These are phyloP conservation scores for Actinernus sp. DNA, from an alignment of 92 coral and sea anemone genomes.

Conservation along the genomic window DNA sequence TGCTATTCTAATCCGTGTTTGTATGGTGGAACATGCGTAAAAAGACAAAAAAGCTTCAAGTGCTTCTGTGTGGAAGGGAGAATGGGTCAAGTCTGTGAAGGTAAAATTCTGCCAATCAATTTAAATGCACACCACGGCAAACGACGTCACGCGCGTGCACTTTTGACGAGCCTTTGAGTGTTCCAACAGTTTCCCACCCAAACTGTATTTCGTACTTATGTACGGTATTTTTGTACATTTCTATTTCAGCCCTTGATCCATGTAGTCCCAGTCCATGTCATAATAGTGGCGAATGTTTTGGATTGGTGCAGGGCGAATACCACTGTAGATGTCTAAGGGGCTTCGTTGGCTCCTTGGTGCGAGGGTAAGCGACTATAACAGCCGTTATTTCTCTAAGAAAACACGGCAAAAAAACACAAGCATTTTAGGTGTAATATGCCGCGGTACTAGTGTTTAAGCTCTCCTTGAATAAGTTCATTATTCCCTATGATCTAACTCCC, in stretches of 20 bases:
- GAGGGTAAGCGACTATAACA: conserved; percentile 77
- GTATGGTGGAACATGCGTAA: conserved; percentile 82
- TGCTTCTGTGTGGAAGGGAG: conserved; percentile 70
- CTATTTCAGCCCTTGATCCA: conserved; percentile 58
- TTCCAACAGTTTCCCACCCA: too few relatives aligned
- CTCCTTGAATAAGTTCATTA: too few relatives aligned
- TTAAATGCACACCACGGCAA: neutral
- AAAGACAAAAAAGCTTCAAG: conserved; percentile 34
- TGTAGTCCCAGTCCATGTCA: conserved; percentile 92
- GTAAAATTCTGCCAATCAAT: conserved; percentile 37
- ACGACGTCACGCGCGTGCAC: too few relatives aligned
- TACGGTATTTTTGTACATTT: too few relatives aligned
- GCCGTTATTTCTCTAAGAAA: too few relatives aligned
- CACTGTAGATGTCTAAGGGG: conserved; percentile 73
- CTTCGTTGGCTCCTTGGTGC: conserved; percentile 80
- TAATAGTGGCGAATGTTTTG: conserved; percentile 71
- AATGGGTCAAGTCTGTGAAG: conserved; percentile 85
- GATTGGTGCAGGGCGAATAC: conserved; percentile 65
- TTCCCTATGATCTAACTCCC: too few relatives aligned
- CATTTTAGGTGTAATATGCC: too few relatives aligned
- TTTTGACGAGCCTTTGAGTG: too few relatives aligned
- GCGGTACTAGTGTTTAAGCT: too few relatives aligned
- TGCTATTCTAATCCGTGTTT: conserved; percentile 87
- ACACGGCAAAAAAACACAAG: too few relatives aligned
- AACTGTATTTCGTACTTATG: too few relatives aligned